Base-by-base conservation (phyloP, 2,888 invertebrate genomes). In the Linnaemya vulpina region DNA sequence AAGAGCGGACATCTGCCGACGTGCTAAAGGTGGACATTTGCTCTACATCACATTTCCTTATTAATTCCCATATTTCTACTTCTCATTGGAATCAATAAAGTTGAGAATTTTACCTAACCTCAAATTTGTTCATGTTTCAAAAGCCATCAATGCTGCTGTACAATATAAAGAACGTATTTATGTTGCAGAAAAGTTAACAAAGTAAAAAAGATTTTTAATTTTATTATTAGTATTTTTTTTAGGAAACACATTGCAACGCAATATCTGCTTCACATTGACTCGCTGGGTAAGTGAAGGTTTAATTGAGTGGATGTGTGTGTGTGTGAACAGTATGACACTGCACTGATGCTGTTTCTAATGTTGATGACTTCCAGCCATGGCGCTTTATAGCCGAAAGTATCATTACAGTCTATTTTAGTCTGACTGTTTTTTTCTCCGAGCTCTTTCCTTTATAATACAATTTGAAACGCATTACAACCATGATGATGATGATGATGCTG, bases 341-440 rank as follows among this genome's bases (percentile, higher is more conserved):
- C 30, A 15, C 10, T 76, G 49, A n/a, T 49, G 46, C n/a, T 68
- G 51, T 3, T 30, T 30, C 30, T 30, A 30, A 58, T 53, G 49
- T 25, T 80, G 74, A 80, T 84, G 73, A 73, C 80, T 84, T 60
- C 40, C n/a, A 71, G 79, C 65, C 49, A 75, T 73, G 73, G 35
- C 40, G 58, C 73, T 78, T 74, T 46, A 70, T 75, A 60, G 84
- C 80, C 60, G 53, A 22, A 60, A 71, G 60, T 62, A 71, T 68
- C 53, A 53, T 70, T 70, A 25, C 15, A 81, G 49, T 67, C 5
- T 60, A 53, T 35, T 30, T 15, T 1, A 35, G 11, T 22, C 0
- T 51, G n/a, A n/a, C 3, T 51, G 17, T n/a, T 46, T 46, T 3
- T 3, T 17, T 51, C 43, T 71, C 62, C 62, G 22, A 49, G 11